Conservation (phyloP, 2,888 invertebrate species). For the Nomada fucata region DNA sequence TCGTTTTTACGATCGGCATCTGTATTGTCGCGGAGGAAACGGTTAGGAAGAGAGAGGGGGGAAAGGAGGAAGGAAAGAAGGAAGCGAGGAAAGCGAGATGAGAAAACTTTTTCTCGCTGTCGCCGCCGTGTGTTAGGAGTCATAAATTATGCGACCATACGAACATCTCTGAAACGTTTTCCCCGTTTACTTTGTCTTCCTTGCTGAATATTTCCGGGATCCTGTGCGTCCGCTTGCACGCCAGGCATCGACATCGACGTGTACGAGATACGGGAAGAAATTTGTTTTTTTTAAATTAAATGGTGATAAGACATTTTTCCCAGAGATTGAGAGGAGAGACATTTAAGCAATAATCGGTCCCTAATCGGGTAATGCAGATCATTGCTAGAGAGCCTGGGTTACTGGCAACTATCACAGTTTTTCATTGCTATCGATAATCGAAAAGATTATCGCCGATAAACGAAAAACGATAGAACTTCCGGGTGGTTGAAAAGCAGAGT, state of each 20-base stretch:
- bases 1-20: constrained; percentile 61
- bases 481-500: constrained; percentile 34
- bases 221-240: background rate
- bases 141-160: constrained; percentile 66
- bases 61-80: background rate
- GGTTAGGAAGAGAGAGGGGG: no score
- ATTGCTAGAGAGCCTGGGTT: no score
- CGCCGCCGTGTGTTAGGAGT: constrained; percentile 58
- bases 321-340: no score
- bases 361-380: no score
- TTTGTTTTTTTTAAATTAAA: no score
- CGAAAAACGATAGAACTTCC: constrained; percentile 14
- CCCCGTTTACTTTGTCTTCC: constrained; percentile 9
- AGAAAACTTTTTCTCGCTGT: constrained; percentile 63
- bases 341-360: no score
- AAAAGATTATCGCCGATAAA: no score
- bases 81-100: constrained; percentile 30
- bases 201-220: constrained; percentile 10
- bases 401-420: no score
- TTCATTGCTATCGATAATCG: no score
- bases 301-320: no score
- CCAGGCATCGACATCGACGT: background rate
- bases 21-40: constrained; percentile 46
- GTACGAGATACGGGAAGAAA: background rate
- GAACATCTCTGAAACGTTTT: constrained; percentile 37